Evolutionary conservation across 2,113 vertebrate genomes (phyloP).

Genomic region (Martes martes): DNA sequence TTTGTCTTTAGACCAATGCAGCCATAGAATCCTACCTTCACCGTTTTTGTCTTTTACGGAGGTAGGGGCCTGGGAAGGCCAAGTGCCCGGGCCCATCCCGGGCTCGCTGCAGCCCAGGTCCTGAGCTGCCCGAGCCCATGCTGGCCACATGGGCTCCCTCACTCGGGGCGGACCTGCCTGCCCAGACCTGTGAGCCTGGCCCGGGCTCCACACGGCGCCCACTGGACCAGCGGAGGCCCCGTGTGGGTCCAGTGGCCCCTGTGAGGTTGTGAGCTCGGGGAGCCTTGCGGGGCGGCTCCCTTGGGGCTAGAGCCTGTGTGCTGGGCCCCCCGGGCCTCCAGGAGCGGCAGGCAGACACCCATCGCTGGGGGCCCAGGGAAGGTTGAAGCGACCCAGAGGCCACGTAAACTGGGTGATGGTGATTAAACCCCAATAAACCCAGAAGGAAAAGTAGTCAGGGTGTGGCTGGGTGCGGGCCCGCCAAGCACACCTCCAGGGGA

Average conservation of each 20-base stretch:
- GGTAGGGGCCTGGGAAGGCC: not conserved
- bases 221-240: accelerated
- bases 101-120: accelerated
- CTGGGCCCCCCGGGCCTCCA: accelerated
- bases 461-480: not conserved
- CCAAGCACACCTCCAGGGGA: not conserved
- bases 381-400: not conserved
- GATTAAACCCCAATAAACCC: slow-evolving; percentile 16
- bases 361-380: not conserved
- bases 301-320: accelerated
- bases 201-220: accelerated
- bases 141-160: not conserved
- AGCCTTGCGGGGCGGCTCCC: accelerated
- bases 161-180: not conserved
- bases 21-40: accelerated
- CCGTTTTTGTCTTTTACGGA: not conserved
- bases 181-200: not conserved
- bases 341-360: not conserved
- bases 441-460: not conserved
- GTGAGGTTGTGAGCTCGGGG: not conserved
- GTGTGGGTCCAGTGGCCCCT: not conserved
- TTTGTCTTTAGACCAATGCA: not conserved
- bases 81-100: accelerated
- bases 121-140: accelerated
- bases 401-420: not conserved